Conservation (phyloP, 2,113 vertebrate genomes). For the Eupsittula cactorum region DNA sequence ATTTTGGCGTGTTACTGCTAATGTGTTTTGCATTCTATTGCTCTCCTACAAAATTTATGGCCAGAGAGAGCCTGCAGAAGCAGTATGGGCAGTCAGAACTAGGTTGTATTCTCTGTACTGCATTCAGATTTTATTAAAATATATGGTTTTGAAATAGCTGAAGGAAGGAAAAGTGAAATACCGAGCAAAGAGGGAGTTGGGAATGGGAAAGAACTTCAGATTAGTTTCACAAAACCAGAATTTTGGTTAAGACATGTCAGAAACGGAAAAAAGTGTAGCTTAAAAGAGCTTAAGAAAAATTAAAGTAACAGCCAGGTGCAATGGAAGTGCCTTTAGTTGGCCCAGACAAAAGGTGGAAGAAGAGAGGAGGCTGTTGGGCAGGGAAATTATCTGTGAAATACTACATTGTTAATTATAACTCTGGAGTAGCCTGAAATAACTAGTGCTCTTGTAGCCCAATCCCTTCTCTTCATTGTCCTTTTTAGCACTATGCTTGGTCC, state of each 20-base stretch:
- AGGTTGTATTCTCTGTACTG: neutral
- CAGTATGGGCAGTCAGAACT: neutral
- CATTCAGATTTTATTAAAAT: neutral
- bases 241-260: neutral
- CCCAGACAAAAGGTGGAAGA: neutral
- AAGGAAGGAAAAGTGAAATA: neutral
- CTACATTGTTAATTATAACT: fast-evolving
- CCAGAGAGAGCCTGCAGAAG: slow-evolving; percentile 7
- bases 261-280: neutral
- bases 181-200: neutral
- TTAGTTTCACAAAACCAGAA: neutral
- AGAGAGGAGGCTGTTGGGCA: neutral
- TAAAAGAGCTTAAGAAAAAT: neutral
- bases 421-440: neutral
- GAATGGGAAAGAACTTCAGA: neutral
- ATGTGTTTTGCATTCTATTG: slow-evolving; percentile 67
- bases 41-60: slow-evolving; percentile 64
- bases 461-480: neutral
- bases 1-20: neutral
- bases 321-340: neutral
- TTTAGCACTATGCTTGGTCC: neutral
- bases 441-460: neutral
- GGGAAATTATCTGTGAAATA: neutral
- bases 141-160: neutral
- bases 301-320: too few species aligned